phyloP scores from a whole-genome alignment of 2,113 vertebrate species.

The Pteropus alecto region DNA sequence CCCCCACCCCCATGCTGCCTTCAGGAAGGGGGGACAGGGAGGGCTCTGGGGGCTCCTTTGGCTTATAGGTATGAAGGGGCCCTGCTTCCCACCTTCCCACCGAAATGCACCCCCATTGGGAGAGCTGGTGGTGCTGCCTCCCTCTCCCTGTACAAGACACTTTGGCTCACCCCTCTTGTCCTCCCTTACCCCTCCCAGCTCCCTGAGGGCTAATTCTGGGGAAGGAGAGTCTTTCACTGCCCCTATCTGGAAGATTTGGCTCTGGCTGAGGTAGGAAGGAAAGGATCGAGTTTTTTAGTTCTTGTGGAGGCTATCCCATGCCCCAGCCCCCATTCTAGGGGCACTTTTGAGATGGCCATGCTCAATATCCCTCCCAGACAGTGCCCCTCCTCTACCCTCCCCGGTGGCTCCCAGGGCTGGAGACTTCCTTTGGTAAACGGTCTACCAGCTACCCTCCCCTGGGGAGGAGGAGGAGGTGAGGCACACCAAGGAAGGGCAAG shows the following conservation, averaged over 20 bases:
- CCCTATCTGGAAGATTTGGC: constrained; percentile 31
- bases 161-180: not conserved
- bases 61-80: constrained; percentile 24
- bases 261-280: constrained; percentile 40
- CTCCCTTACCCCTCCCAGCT: not conserved
- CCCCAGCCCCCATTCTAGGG: not conserved
- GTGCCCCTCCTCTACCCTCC: not conserved
- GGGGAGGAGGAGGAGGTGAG: constrained; percentile 24
- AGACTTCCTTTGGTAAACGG: constrained; percentile 42
- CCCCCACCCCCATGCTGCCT: constrained; percentile 37
- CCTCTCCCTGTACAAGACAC: constrained; percentile 22
- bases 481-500: constrained; percentile 62
- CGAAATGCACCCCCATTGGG: constrained; percentile 1
- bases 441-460: not conserved
- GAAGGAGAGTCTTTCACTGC: constrained; percentile 57
- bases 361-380: constrained; percentile 24
- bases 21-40: constrained; percentile 24
- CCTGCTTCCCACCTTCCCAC: constrained; percentile 18
- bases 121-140: not conserved
- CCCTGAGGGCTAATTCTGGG: constrained; percentile 39
- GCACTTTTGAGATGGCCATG: constrained; percentile 35
- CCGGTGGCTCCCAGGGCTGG: constrained; percentile 41
- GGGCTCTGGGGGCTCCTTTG: constrained; percentile 7
- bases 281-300: constrained; percentile 44
- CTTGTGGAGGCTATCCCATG: not conserved